These are phyloP conservation scores for Elegia similella DNA, from an alignment of 2,888 invertebrate genomes.

Conservation along the genomic window DNA sequence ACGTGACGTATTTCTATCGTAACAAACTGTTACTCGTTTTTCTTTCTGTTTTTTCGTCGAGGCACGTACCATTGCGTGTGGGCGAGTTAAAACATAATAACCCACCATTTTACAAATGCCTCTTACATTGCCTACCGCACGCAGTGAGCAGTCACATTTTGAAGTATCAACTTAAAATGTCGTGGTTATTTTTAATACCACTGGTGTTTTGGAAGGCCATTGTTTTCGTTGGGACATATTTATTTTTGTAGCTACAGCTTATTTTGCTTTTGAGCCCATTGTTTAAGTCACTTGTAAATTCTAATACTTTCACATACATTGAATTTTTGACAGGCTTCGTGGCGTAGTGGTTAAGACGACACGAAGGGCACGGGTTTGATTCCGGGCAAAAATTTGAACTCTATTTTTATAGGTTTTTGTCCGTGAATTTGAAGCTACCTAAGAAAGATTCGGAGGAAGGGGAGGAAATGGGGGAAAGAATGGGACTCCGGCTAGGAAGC, in stretches of 20 bases:
- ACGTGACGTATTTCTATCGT: slow-evolving; percentile 47
- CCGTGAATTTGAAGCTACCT: too few species aligned
- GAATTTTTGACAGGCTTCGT: slow-evolving; percentile 19
- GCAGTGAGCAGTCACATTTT: slow-evolving; percentile 64
- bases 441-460: too few species aligned
- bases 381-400: too few species aligned
- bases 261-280: slow-evolving; percentile 41
- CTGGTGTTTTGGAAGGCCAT: slow-evolving; percentile 53
- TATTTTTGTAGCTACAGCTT: slow-evolving; percentile 49
- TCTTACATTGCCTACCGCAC: slow-evolving; percentile 68
- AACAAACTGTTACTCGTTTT: slow-evolving; percentile 39
- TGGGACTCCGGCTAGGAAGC: too few species aligned
- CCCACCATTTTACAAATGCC: slow-evolving; percentile 60
- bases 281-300: slow-evolving; percentile 27
- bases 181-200: slow-evolving; percentile 65
- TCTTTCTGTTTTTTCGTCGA: slow-evolving; percentile 44
- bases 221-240: slow-evolving; percentile 73
- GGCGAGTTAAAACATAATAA: slow-evolving; percentile 68
- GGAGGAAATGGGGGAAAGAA: too few species aligned
- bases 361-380: too few species aligned
- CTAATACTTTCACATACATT: slow-evolving; percentile 24
- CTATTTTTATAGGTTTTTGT: too few species aligned
- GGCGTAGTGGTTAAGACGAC: too few species aligned
- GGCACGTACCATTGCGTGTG: slow-evolving; percentile 67
- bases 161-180: slow-evolving; percentile 60